Base-by-base conservation (phyloP, 2,888 invertebrate species). In the Harmothoe impar region DNA sequence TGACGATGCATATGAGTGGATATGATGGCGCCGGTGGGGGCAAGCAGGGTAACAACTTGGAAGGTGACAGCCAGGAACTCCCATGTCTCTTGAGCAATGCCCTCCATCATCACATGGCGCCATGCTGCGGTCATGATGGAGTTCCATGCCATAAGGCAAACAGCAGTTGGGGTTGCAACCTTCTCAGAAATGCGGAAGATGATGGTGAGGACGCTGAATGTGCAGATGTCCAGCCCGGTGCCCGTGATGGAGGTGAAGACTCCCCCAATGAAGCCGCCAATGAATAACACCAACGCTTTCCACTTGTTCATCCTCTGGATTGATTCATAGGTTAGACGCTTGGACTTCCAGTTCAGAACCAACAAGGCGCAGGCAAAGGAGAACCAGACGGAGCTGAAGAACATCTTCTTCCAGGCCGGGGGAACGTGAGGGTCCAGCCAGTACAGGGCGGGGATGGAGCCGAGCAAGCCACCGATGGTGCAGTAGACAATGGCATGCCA, bases 321-420 rank as follows among this genome's bases (percentile, higher is more conserved):
- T 17, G 84, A 52, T n/a, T 91, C 84, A 17, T 91, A 92, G 0
- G 93, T 92, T n/a, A 85, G 91, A 0, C 94, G 92, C 77, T 95
- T 93, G 78, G 91, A 93, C 51, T 93, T 92, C 92, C 90, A 92
- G 91, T 95, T 95, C n/a, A 95, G 92, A 56, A 95, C 90, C 91
- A 93, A 94, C 31, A 95, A 91, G 3, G 95, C 94, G 35, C 94
- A 92, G 0, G 95, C 94, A 90, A 95, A 95, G 0, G 94, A 92
- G 25, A 93, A 93, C 95, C 94, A 95, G 35, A 95, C 93, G 0
- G 94, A 93, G n/a, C 95, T 94, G 91, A 95, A 95, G 31, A 93
- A 89, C 94, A 95, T 95, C 91, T 95, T 95, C 92, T 95, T 95
- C 89, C 92, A 91, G 0, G 93, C 91, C 0, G 93, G 93, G 1